Percentiles rank a stretch among this genome's conserved stretches.
phyloP scores from a whole-genome alignment of 2,113 vertebrate genomes.

The Motacilla tschutschensis region DNA sequence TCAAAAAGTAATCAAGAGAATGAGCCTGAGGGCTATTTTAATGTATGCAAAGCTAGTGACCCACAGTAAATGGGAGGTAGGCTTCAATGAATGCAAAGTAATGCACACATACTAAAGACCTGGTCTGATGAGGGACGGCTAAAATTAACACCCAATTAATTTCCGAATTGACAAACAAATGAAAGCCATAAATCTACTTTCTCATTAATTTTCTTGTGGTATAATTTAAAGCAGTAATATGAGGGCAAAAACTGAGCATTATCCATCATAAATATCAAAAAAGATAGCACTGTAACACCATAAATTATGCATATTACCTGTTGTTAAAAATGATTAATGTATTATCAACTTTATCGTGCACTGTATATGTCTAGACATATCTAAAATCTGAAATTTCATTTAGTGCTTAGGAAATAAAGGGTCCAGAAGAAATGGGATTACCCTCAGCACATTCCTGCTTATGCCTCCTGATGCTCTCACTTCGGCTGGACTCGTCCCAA shows the following conservation, averaged over 20 bases:
- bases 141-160: constrained; percentile 99
- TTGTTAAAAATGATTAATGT: constrained; percentile 87
- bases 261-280: constrained; percentile 99
- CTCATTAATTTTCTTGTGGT: constrained; percentile 96
- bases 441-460: not conserved
- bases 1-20: constrained; percentile 97
- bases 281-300: constrained; percentile 90
- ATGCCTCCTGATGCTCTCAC: not conserved
- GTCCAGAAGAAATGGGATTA: constrained; percentile 5
- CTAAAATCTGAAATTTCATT: constrained; percentile 75
- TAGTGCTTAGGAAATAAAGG: constrained; percentile 43
- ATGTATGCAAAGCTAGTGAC: constrained; percentile 98
- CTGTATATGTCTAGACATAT: constrained; percentile 71
- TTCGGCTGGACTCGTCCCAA: not conserved
- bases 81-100: constrained; percentile 94
- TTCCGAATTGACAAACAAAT: constrained; percentile 99
- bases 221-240: constrained; percentile 98
- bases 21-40: constrained; percentile 93
- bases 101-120: constrained; percentile 83
- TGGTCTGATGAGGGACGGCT: constrained; percentile 93
- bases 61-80: constrained; percentile 91
- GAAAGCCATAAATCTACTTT: constrained; percentile 99
- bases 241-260: constrained; percentile 87
- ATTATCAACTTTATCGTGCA: constrained; percentile 81
- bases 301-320: constrained; percentile 89